Percentiles rank a stretch among this genome's conserved stretches.
Conservation (phyloP, 2,113 vertebrate genomes). For the Odocoileus hemionus region DNA sequence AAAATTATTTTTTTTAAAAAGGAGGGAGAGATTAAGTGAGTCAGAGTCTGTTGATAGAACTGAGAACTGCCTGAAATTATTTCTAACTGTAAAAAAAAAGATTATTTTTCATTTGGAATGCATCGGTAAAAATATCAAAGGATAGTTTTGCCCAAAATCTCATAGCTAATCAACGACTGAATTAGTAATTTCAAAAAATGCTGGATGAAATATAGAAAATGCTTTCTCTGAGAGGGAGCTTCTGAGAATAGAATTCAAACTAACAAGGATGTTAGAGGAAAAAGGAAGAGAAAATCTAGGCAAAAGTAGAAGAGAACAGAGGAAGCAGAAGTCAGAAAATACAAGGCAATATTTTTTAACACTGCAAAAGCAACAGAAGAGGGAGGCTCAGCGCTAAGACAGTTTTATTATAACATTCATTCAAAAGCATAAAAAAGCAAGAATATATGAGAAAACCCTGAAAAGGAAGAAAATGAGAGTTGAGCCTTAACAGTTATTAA, state of each 20-base stretch:
- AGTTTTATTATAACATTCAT: not conserved
- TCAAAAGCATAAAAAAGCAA: not conserved
- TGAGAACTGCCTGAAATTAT: not conserved
- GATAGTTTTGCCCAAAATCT: not conserved
- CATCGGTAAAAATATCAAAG: not conserved
- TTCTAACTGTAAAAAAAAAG: not conserved
- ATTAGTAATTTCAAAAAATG: conserved; percentile 11
- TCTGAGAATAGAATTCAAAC: not conserved
- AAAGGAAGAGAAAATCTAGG: not conserved
- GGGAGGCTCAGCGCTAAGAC: not conserved
- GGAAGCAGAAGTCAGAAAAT: not conserved
- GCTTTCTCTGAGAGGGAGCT: not conserved
- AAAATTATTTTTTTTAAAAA: not conserved
- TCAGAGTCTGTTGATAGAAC: not conserved
- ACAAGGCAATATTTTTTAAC: not conserved
- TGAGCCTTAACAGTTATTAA: not conserved
- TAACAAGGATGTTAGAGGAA: not conserved
- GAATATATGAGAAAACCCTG: not conserved
- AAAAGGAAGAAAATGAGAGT: not conserved
- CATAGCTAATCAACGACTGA: not conserved
- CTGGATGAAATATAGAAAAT: not conserved
- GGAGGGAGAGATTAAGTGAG: not conserved
- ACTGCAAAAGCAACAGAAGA: conserved; percentile 8
- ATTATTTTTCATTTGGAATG: not conserved
- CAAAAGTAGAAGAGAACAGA: not conserved